A percentile compares a stretch with the other conserved stretches of the same genome.
Evolutionary conservation across 2,888 invertebrate species (phyloP).

Genomic region (Halictus ligatus): DNA sequence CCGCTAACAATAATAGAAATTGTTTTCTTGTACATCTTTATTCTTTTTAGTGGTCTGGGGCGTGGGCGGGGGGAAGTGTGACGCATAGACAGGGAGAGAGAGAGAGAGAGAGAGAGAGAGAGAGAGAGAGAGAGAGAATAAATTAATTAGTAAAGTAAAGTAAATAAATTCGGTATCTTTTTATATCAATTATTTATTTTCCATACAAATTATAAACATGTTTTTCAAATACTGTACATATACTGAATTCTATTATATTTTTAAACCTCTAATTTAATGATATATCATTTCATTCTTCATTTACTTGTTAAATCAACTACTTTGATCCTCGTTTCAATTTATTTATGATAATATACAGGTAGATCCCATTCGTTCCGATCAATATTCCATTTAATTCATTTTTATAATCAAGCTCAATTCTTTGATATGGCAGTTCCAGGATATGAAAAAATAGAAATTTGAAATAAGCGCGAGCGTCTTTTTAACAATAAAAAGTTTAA

Average conservation of each 20-base stretch:
- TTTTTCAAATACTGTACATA: conserved; percentile 93
- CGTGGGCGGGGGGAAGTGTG: too few relatives aligned
- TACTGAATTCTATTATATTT: conserved; percentile 85
- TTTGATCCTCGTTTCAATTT: conserved; percentile 84
- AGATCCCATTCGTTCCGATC: conserved; percentile 75
- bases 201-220: conserved; percentile 94
- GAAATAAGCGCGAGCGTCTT: conserved; percentile 35
- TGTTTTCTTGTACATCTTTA: too few relatives aligned
- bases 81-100: too few relatives aligned
- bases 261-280: conserved; percentile 85
- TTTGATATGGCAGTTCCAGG: conserved; percentile 90
- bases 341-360: conserved; percentile 83
- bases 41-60: too few relatives aligned
- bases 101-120: too few relatives aligned
- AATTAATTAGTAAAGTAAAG: too few relatives aligned
- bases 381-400: conserved; percentile 73
- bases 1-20: too few relatives aligned
- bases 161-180: conserved; percentile 61
- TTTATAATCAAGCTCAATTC: conserved; percentile 84
- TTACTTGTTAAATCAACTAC: conserved; percentile 83
- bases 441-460: conserved; percentile 85
- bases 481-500: conserved; percentile 22
- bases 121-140: too few relatives aligned
- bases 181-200: conserved; percentile 85
- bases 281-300: conserved; percentile 85